Evolutionary conservation across 2,888 invertebrate species (phyloP), one percentile per base, ranked within the genome.

Genomic region (Mesorhabditis belari): DNA sequence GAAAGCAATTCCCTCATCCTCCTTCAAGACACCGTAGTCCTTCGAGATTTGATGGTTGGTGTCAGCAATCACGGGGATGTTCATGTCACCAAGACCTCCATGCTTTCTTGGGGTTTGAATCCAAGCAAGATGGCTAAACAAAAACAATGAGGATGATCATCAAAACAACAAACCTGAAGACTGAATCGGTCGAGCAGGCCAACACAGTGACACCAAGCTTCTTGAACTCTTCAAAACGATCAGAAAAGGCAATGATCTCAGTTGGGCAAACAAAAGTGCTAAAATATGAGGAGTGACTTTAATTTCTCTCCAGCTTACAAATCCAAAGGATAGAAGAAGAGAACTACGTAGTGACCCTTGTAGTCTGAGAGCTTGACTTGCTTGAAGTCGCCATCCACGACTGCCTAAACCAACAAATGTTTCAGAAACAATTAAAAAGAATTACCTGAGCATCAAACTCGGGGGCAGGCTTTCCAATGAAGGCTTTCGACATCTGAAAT

Each of bases 171-270:
- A 17, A 35, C 44, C 89, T 89, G 86, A 91, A 96, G 83, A 95
- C 92, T 56, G 92, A 92, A 85, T 98, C 96, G 26, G 93, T 93
- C 57, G 95, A 95, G 64, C 90, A 91, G 60, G 88, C 96, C 25
- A 75, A 65, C 19, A 75, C 66, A 44, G 71, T 65, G 35, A 70
- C 73, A 58, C 68, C 69, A 62, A 79, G 64, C 79, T 88, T 87
- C 66, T 87, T 86, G 79, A 86, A 86, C 68, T 86, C 85, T 27
- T 82, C 83, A 3, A 87, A 88, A 65, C 90, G 87, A 76, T 98
- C 96, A 2, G 92, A 93, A 85, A 94, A 98, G 9, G 95, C 93
- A 81, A 95, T 91, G 77, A 96, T 96, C 86, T 96, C 96, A 6
- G 96, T 86, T 27, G 86, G 86, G 73, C 86, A 86, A 21, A 87